Percentiles rank a stretch among this genome's conserved stretches.
phyloP scores from a whole-genome alignment of 2,888 invertebrate genomes.

The Pomacea canaliculata region DNA sequence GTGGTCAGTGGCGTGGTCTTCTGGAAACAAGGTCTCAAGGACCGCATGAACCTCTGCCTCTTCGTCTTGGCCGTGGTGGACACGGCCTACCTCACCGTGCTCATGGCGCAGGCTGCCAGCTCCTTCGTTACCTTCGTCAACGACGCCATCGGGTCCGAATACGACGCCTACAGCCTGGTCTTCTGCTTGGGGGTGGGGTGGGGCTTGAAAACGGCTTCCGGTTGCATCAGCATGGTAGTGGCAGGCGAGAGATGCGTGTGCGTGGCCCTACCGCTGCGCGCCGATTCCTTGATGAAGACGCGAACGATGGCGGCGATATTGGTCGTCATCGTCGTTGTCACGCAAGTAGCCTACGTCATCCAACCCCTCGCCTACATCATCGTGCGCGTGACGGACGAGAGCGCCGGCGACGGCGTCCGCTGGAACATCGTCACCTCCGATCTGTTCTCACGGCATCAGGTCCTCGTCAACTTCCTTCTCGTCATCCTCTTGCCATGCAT shows the following conservation, averaged over 20 bases:
- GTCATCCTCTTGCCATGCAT: slow-evolving; percentile 13
- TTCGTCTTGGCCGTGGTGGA: slow-evolving; percentile 6
- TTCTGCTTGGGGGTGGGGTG: slow-evolving; percentile 11
- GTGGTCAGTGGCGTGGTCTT: slow-evolving; percentile 12
- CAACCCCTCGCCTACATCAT: slow-evolving; percentile 1
- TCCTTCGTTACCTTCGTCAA: slow-evolving; percentile 1
- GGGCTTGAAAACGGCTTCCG: slow-evolving; percentile 10
- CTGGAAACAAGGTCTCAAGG: slow-evolving; percentile 1
- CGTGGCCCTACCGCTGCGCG: slow-evolving; percentile 6
- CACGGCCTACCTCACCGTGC: slow-evolving; percentile 3
- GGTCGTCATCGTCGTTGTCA: neutral
- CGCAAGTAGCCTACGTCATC: slow-evolving; percentile 4
- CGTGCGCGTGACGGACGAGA: neutral
- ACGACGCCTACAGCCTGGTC: slow-evolving; percentile 2
- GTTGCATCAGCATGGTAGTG: slow-evolving; percentile 21
- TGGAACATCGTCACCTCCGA: slow-evolving; percentile 11
- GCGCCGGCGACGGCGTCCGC: neutral
- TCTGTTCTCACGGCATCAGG: neutral
- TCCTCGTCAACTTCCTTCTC: slow-evolving; percentile 7
- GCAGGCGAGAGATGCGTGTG: slow-evolving; percentile 13
- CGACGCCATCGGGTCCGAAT: neutral
- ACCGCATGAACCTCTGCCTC: too few species aligned
- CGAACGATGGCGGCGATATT: slow-evolving; percentile 9
- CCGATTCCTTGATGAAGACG: slow-evolving; percentile 5
- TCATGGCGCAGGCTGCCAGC: slow-evolving; percentile 7